phyloP scores from a whole-genome alignment of 2,113 vertebrate species.

The Cheirogaleus medius region DNA sequence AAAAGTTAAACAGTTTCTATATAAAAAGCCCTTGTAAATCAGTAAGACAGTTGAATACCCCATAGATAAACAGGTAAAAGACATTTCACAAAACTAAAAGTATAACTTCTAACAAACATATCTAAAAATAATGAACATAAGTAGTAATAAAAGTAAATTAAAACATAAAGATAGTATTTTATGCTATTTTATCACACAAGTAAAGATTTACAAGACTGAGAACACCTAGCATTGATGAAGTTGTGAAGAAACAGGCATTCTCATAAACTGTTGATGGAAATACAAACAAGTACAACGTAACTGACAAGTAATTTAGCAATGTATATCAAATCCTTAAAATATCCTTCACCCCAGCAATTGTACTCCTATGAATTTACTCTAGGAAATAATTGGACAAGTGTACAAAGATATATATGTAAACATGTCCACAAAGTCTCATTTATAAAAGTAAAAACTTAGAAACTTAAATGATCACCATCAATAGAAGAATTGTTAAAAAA shows the following conservation, averaged over 20 bases:
- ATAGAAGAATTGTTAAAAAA: neutral
- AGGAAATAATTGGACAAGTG: neutral
- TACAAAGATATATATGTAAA: neutral
- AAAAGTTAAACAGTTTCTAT: neutral
- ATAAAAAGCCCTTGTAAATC: slow-evolving; percentile 16
- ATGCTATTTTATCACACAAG: neutral
- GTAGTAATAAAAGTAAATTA: slow-evolving; percentile 1
- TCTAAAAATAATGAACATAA: neutral
- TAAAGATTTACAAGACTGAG: neutral
- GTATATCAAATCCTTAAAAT: slow-evolving; percentile 3
- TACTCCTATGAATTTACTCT: neutral
- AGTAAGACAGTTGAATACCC: neutral
- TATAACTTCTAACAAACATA: neutral
- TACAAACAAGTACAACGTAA: neutral
- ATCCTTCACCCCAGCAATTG: neutral
- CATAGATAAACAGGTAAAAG: neutral
- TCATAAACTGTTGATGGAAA: neutral
- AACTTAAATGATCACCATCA: neutral
- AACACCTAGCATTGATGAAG: neutral
- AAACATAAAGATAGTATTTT: neutral
- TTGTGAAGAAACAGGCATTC: neutral
- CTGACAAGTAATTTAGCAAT: neutral
- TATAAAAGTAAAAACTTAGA: neutral
- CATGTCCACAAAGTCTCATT: neutral
- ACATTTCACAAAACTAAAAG: neutral